phyloP scores from a whole-genome alignment of 2,797 vertebrate genomes.

The Falco naumanni region DNA sequence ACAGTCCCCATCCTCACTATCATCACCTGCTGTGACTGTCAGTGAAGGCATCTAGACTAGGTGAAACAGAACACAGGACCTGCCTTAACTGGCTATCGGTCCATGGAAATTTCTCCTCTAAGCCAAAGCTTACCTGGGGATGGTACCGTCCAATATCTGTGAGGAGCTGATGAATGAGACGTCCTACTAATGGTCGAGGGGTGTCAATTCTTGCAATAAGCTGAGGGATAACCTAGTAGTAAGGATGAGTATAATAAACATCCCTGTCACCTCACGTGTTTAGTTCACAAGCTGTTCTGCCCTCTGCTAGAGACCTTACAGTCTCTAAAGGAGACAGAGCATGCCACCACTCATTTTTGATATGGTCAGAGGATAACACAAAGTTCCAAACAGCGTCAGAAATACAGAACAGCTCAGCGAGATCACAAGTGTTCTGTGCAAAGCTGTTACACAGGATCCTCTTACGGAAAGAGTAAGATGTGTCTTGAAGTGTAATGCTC shows the following conservation, averaged over 20 bases:
- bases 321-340: neutral
- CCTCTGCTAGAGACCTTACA: neutral
- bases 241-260: neutral
- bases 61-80: neutral
- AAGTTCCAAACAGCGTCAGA: neutral
- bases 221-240: constrained; percentile 94
- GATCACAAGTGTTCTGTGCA: neutral
- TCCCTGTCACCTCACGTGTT: neutral
- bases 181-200: constrained; percentile 92
- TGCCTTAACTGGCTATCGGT: rapidly evolving
- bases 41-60: neutral
- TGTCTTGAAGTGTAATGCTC: neutral
- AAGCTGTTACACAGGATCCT: neutral
- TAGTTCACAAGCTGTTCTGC: neutral
- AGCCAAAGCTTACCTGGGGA: constrained; percentile 84
- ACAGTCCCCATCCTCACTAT: neutral
- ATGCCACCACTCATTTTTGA: neutral
- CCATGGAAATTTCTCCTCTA: neutral
- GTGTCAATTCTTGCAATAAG: constrained; percentile 98
- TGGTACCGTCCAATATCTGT: constrained; percentile 98
- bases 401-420: neutral
- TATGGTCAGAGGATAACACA: neutral
- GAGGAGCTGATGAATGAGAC: constrained; percentile 97
- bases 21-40: neutral
- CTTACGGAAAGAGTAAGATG: neutral